phyloP scores from a whole-genome alignment of 2,888 invertebrate genomes.

The Aproaerema taeniolella region DNA sequence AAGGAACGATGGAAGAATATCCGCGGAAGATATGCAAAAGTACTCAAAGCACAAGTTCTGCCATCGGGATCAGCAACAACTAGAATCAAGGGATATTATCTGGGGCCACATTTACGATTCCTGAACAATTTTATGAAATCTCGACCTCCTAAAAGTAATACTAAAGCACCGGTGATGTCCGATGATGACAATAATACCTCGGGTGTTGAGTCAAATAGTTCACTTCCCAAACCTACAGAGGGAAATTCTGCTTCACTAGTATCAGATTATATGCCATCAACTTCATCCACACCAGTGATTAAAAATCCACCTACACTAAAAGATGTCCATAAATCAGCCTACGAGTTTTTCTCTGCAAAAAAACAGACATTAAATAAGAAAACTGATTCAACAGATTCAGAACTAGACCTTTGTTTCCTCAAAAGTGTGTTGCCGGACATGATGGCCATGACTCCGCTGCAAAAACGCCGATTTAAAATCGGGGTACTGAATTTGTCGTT shows the following conservation, averaged over 20 bases:
- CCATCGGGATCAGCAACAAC: constrained; percentile 18
- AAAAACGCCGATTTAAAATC: constrained; percentile 20
- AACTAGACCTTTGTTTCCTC: constrained; percentile 16
- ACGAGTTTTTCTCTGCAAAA: constrained; percentile 16
- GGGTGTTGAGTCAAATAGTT: constrained; percentile 15
- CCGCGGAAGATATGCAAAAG: constrained; percentile 14
- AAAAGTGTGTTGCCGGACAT: constrained; percentile 19
- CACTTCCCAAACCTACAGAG: constrained; percentile 11
- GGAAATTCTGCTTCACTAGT: constrained; percentile 14
- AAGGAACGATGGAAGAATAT: constrained; percentile 21
- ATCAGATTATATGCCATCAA: constrained; percentile 13
- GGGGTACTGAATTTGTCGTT: constrained; percentile 14
- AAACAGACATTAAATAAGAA: constrained; percentile 15
- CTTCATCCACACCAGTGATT: constrained; percentile 9
- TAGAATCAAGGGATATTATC: constrained; percentile 16
- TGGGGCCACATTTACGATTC: constrained; percentile 18
- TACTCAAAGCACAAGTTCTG: constrained; percentile 14
- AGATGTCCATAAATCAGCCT: constrained; percentile 9
- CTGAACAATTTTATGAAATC: constrained; percentile 18
- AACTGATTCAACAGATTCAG: constrained; percentile 14
- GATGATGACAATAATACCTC: constrained; percentile 16
- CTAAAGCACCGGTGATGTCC: constrained; percentile 12
- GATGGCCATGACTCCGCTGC: constrained; percentile 18
- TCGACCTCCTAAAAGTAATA: constrained; percentile 18
- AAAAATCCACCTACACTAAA: constrained; percentile 12